These are phyloP conservation scores for Chamaedrilus cognettii DNA, from an alignment of 2,888 invertebrate genomes.

Conservation along the genomic window DNA sequence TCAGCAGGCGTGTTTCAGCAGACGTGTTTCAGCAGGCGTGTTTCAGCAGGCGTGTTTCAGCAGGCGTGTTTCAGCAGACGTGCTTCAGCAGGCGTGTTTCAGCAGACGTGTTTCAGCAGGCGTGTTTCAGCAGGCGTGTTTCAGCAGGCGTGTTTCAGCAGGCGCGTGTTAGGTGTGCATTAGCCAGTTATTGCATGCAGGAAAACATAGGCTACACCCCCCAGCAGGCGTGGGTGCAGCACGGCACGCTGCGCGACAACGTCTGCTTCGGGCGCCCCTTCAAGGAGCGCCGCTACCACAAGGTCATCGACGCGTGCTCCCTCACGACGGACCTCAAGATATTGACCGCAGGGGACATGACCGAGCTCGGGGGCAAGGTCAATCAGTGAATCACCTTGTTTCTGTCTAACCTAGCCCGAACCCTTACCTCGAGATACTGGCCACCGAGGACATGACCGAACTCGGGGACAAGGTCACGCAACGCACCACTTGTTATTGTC, in stretches of 20 bases:
- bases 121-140: no score
- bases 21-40: no score
- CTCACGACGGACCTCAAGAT: conserved; percentile 89
- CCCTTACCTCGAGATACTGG: neutral
- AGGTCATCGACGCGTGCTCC: conserved; percentile 87
- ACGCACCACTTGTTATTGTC: neutral
- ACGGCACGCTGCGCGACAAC: conserved; percentile 89
- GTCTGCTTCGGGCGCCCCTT: conserved; percentile 83
- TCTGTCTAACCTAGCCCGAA: neutral
- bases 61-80: no score
- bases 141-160: no score
- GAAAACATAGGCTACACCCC: conserved; percentile 64
- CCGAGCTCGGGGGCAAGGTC: conserved; percentile 96
- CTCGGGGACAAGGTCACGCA: no score
- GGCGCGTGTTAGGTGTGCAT: no score
- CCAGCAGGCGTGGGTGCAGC: conserved; percentile 91
- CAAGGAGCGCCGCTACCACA: conserved; percentile 74
- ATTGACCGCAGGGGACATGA: conserved; percentile 85
- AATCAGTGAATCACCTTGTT: no score
- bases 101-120: no score
- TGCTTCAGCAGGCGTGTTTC: no score
- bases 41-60: no score
- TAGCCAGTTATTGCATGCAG: no score
- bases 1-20: no score
- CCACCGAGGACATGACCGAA: neutral